phyloP scores from a whole-genome alignment of 2,888 invertebrate species.

The Apantesis nais region DNA sequence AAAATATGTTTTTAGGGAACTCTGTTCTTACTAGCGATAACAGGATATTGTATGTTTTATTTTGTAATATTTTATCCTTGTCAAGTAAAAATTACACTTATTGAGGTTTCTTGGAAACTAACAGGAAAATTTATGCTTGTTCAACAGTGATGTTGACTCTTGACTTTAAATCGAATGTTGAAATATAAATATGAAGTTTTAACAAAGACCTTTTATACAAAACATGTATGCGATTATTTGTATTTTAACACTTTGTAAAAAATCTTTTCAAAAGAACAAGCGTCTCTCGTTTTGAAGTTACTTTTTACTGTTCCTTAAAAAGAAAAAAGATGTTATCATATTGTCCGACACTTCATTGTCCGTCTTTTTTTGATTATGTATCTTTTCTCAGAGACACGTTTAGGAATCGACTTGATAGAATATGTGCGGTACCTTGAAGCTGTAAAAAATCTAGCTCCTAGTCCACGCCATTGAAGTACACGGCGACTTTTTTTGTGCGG shows the following conservation, averaged over 20 bases:
- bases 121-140: constrained; percentile 29
- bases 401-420: neutral
- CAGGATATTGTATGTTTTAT: neutral
- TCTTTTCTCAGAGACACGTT: neutral
- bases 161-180: neutral
- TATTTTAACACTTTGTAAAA: neutral
- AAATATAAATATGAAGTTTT: constrained; percentile 12
- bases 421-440: no score
- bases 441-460: neutral
- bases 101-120: constrained; percentile 29
- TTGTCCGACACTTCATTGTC: no score
- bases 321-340: neutral
- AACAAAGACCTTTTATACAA: neutral
- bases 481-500: no score
- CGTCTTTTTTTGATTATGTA: no score
- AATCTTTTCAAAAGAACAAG: neutral
- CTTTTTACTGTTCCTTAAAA: neutral
- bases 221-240: neutral
- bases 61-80: neutral
- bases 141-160: constrained; percentile 4
- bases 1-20: no score
- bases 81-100: constrained; percentile 10
- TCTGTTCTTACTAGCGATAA: neutral
- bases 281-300: neutral
- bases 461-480: neutral